These are phyloP conservation scores for Pseudoips prasinana DNA, from an alignment of 2,888 invertebrate genomes.

Conservation along the genomic window DNA sequence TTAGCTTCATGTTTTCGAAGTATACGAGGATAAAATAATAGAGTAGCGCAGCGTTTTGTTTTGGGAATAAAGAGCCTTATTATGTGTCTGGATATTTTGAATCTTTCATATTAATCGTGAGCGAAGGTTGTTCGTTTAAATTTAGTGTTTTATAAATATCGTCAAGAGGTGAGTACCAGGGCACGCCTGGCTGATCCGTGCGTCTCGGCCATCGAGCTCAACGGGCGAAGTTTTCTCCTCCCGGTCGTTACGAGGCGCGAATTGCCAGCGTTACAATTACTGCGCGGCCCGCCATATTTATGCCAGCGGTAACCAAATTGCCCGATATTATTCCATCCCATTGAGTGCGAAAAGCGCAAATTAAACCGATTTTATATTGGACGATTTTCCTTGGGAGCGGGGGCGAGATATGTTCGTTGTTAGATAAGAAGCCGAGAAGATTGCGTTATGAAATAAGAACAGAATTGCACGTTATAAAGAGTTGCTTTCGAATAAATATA, in stretches of 20 bases:
- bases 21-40: slow-evolving; percentile 2
- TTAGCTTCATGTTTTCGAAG: slow-evolving; percentile 19
- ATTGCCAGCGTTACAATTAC: slow-evolving; percentile 81
- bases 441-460: slow-evolving; percentile 82
- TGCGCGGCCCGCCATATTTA: slow-evolving; percentile 79
- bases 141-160: no score
- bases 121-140: no score
- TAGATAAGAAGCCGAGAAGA: slow-evolving; percentile 78
- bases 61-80: slow-evolving; percentile 1
- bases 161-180: slow-evolving; percentile 1
- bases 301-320: slow-evolving; percentile 82
- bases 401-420: slow-evolving; percentile 78
- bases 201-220: slow-evolving; percentile 53
- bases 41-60: slow-evolving; percentile 1
- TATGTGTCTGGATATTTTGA: no score
- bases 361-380: slow-evolving; percentile 83
- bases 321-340: slow-evolving; percentile 82
- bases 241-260: slow-evolving; percentile 80
- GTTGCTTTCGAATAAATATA: slow-evolving; percentile 69
- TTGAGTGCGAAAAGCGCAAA: slow-evolving; percentile 83
- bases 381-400: slow-evolving; percentile 77
- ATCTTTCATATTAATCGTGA: no score
- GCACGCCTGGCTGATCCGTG: slow-evolving; percentile 29
- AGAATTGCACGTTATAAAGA: slow-evolving; percentile 74
- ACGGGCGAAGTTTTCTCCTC: slow-evolving; percentile 77